Conservation (phyloP, 2,888 invertebrate genomes). For the Punctoribates punctum region DNA sequence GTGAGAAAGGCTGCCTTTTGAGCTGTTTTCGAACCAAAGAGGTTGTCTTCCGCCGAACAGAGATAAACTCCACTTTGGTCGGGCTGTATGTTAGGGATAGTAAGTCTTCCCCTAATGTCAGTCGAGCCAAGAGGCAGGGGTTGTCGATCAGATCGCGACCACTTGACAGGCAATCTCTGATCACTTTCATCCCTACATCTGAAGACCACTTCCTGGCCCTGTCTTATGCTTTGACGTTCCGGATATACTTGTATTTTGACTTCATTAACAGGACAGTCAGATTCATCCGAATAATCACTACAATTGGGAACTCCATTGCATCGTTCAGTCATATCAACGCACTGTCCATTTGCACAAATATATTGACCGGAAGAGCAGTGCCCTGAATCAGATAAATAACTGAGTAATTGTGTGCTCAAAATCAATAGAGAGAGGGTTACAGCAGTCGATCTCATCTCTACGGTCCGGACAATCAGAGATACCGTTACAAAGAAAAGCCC, state of each 20-base stretch:
- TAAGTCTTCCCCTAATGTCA: slow-evolving; percentile 72
- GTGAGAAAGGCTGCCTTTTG: slow-evolving; percentile 64
- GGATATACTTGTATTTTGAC: slow-evolving; percentile 70
- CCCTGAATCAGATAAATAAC: too few species aligned
- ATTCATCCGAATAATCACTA: slow-evolving; percentile 83
- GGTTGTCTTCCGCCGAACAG: slow-evolving; percentile 57
- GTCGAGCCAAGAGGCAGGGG: slow-evolving; percentile 72
- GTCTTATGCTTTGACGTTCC: slow-evolving; percentile 70
- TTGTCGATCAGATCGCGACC: slow-evolving; percentile 68
- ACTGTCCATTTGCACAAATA: slow-evolving; percentile 64
- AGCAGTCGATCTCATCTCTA: slow-evolving; percentile 71
- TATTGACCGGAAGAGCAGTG: slow-evolving; percentile 58
- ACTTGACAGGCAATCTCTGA: slow-evolving; percentile 66
- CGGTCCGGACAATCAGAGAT: slow-evolving; percentile 60
- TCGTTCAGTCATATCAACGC: slow-evolving; percentile 70
- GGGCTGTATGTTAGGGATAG: slow-evolving; percentile 73
- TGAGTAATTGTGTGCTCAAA: too few species aligned
- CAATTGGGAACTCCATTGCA: slow-evolving; percentile 89
- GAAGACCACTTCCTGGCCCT: slow-evolving; percentile 86
- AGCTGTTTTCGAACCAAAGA: not conserved
- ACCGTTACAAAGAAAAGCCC: slow-evolving; percentile 53
- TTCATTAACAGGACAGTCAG: slow-evolving; percentile 63
- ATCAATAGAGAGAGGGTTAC: too few species aligned
- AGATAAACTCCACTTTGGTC: slow-evolving; percentile 75
- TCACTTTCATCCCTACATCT: slow-evolving; percentile 88